Conservation (phyloP, 1,140 invertebrate genomes). For the Chironomus striatipennis region DNA sequence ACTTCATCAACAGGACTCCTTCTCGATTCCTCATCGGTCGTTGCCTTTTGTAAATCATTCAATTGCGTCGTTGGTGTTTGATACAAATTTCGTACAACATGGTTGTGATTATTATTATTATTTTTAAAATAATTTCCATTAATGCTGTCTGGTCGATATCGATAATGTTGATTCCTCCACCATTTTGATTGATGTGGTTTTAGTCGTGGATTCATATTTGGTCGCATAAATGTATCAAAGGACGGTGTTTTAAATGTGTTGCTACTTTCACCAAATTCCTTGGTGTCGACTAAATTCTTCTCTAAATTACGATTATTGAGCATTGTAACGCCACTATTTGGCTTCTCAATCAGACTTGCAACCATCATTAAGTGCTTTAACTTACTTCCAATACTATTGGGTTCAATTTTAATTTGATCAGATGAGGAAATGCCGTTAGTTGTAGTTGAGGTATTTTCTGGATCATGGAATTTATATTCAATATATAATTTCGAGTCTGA, state of each 20-base stretch:
- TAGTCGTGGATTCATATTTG: not conserved
- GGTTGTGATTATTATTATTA: not conserved
- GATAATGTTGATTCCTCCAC: not conserved
- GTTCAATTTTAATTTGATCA: constrained; percentile 28
- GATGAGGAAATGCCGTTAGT: not conserved
- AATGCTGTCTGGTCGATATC: not conserved
- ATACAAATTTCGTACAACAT: constrained; percentile 2
- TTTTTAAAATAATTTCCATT: constrained; percentile 3
- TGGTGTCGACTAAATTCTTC: not conserved
- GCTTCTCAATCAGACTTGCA: not conserved
- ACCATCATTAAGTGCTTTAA: not conserved
- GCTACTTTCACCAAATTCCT: not conserved
- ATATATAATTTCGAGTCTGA: constrained; percentile 66
- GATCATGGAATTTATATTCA: constrained; percentile 73
- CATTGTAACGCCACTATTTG: not conserved
- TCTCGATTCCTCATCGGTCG: not conserved
- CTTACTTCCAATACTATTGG: not conserved
- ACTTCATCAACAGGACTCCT: not conserved
- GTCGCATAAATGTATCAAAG: not conserved
- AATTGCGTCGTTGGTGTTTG: not conserved
- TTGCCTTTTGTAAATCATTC: not conserved
- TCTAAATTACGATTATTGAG: not conserved
- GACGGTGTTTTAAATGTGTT: not conserved
- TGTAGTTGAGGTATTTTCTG: constrained; percentile 27
- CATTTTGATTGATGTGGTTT: not conserved